Evolutionary conservation across 2,888 invertebrate genomes (phyloP).

Genomic region (Marronus borbonicus): DNA sequence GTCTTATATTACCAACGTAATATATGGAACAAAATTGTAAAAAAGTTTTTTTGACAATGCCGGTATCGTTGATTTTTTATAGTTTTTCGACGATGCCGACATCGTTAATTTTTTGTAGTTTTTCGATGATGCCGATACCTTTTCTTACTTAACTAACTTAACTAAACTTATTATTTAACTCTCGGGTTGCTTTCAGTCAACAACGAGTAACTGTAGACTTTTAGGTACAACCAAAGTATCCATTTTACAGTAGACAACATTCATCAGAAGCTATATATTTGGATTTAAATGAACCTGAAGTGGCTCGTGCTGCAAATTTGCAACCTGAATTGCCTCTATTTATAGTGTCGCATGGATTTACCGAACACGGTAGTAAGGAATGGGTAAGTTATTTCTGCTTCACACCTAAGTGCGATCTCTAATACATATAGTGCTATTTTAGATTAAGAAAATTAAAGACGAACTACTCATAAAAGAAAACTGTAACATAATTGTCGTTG

Average conservation of each 20-base stretch:
- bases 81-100: too few relatives aligned
- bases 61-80: too few relatives aligned
- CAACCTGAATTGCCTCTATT: constrained; percentile 79
- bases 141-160: too few relatives aligned
- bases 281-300: constrained; percentile 78
- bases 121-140: too few relatives aligned
- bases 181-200: constrained; percentile 12
- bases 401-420: too few relatives aligned
- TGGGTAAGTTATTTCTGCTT: constrained; percentile 76
- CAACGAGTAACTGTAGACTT: constrained; percentile 55
- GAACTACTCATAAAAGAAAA: constrained; percentile 81
- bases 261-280: constrained; percentile 75
- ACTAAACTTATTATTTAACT: too few relatives aligned
- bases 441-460: constrained; percentile 81
- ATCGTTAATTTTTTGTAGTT: too few relatives aligned
- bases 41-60: too few relatives aligned
- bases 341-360: constrained; percentile 88
- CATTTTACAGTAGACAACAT: constrained; percentile 74
- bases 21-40: too few relatives aligned
- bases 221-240: constrained; percentile 76
- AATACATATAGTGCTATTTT: constrained; percentile 51
- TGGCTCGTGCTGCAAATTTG: constrained; percentile 77
- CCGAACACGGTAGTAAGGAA: constrained; percentile 85
- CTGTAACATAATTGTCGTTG: constrained; percentile 84
- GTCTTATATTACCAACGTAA: too few relatives aligned